Evolutionary conservation across 2,797 vertebrate genomes (phyloP), one percentile per base, ranked within the genome.

Genomic region (Orestias chungarensis): DNA sequence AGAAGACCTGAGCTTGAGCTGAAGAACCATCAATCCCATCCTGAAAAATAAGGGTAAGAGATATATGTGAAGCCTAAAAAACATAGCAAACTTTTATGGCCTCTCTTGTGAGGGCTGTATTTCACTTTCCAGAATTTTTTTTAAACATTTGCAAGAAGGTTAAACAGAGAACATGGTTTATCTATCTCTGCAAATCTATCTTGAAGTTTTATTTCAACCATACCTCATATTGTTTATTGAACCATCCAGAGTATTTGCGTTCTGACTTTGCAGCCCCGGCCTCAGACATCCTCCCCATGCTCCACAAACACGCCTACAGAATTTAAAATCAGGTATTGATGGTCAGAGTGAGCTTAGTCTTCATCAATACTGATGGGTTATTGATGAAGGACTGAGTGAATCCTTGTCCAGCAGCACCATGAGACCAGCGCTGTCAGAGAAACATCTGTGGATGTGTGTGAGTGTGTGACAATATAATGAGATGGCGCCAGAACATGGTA

Each of bases 311-410:
- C 78, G 85, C 47, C 74, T 35, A 47, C 73, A 89, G 86, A 90
- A 91, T 93, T 84, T 88, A 85, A 91, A 79, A 92, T 89, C 86
- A 90, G 81, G 75, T 87, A 91, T 89, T 80, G 88, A 92, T 82
- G 76, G 75, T 68, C 68, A 54, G 68, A 71, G 82, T 84, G 79
- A 79, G 83, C 83, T 89, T 82, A 80, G 71, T n/a, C 46, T 70
- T 65, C 78, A 82, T 93, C 92, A 89, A 93, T 92, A 93, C 78
- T 84, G 85, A 90, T 93, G 92, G 86, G 84, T 93, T 93, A 93
- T 93, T 93, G 90, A 94, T 92, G 90, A 90, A 86, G 82, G 80
- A 79, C 83, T 67, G 83, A 85, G 79, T 78, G 85, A 89, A 86
- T 86, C 86, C 80, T 87, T 82, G 83, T 75, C 86, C 71, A 40